These are phyloP conservation scores for Vireo griseus DNA, from an alignment of 2,797 vertebrate genomes.

Conservation along the genomic window DNA sequence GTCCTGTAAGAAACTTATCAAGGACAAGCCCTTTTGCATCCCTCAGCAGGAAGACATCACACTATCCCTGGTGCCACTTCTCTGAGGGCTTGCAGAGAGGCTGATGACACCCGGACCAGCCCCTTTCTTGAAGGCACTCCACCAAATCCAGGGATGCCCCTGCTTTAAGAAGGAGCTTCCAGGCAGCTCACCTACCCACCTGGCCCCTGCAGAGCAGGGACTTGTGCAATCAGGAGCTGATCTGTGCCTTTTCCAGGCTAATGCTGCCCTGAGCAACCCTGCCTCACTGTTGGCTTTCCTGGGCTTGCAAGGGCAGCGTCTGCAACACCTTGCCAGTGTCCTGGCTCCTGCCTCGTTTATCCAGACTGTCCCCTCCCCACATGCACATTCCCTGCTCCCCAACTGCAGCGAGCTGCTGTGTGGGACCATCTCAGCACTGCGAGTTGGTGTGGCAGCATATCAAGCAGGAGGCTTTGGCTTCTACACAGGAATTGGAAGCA, in stretches of 20 bases:
- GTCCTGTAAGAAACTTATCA: not conserved
- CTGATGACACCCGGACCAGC: not conserved
- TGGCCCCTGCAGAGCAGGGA: not conserved
- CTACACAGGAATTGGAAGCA: conserved; percentile 59
- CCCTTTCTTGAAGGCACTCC: fast-evolving
- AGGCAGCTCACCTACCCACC: not conserved
- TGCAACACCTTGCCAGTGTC: not conserved
- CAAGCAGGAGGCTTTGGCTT: conserved; percentile 70
- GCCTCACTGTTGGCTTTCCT: fast-evolving
- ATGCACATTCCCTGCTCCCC: not conserved
- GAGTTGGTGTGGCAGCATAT: conserved; percentile 58
- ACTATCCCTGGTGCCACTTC: not conserved
- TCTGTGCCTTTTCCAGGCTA: not conserved
- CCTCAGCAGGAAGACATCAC: not conserved
- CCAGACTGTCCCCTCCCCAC: not conserved
- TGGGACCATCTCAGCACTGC: not conserved
- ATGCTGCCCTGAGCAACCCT: not conserved
- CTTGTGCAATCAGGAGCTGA: not conserved
- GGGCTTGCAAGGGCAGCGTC: fast-evolving
- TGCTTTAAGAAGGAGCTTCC: not conserved
- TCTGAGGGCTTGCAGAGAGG: not conserved
- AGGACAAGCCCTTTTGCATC: not conserved
- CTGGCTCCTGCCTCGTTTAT: not conserved
- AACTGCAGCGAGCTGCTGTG: not conserved
- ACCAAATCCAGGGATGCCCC: fast-evolving